These are phyloP conservation scores for Crossaster papposus DNA, from an alignment of 53 echinoderm and acorn worm species.

Conservation along the genomic window DNA sequence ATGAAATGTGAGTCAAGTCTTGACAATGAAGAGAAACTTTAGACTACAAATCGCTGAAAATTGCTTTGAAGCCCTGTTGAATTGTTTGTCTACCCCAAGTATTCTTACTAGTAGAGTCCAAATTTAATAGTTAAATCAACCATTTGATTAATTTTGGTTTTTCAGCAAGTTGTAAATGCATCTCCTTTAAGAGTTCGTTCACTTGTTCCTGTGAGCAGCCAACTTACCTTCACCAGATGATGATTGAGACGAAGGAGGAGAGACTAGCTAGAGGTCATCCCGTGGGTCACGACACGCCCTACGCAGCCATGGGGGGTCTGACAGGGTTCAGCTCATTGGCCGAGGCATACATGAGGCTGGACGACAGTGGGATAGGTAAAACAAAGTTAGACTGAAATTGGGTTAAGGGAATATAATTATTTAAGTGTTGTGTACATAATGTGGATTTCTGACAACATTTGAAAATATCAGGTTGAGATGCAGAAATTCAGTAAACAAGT, in stretches of 20 bases:
- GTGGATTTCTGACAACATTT: too few species aligned
- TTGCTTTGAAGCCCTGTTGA: too few species aligned
- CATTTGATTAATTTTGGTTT: background rate
- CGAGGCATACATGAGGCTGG: constrained; percentile 89
- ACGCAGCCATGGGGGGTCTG: constrained; percentile 97
- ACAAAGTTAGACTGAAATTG: background rate
- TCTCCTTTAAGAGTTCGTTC: constrained; percentile 87
- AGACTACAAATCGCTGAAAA: background rate
- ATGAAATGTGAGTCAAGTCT: constrained; percentile 72
- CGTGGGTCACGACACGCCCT: constrained; percentile 92
- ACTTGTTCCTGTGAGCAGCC: constrained; percentile 91
- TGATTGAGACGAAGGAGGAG: constrained; percentile 95
- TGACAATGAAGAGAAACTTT: background rate
- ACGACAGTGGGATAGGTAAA: constrained; percentile 91
- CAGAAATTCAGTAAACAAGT: too few species aligned
- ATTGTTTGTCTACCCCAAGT: too few species aligned
- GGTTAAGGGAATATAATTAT: too few species aligned
- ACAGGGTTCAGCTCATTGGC: constrained; percentile 97
- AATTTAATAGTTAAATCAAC: background rate
- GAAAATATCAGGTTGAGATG: too few species aligned
- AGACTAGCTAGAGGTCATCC: constrained; percentile 90
- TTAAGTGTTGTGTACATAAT: too few species aligned
- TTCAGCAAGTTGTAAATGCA: constrained; percentile 89
- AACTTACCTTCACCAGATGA: constrained; percentile 88
- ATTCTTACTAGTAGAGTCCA: background rate